Evolutionary conservation across 1,140 invertebrate genomes (phyloP), one percentile per base, ranked within the genome.

Genomic region (Pantala flavescens): DNA sequence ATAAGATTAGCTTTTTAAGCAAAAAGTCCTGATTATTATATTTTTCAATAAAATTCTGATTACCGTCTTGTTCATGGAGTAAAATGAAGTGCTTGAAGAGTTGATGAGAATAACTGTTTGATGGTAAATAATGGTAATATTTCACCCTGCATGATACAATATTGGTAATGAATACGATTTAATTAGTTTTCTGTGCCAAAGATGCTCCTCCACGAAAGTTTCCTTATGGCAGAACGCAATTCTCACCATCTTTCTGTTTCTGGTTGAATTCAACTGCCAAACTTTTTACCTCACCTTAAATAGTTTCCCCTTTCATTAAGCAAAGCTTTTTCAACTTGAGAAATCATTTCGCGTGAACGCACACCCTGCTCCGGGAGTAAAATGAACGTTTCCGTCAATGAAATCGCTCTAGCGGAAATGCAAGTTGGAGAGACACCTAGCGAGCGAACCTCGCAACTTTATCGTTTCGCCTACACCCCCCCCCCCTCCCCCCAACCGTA

Each of bases 361-460:
- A 63, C 49, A 63, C 16, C 49, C 49, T 5, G 49, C 49, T 63
- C 49, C 49, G 49, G 49, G 49, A 63, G 49, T 16, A 63, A 63
- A 63, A 63, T 63, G 49, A 63, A 14, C 49, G n/a, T 63, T 63
- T 63, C 49, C 49, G 49, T 63, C 49, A 63, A 63, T 63, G 49
- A 63, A 63, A 63, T 3, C 49, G 49, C 49, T 63, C 49, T 63
- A 7, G 49, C 49, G 49, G 49, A 63, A 63, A 63, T 63, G 49
- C 49, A 63, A 63, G 49, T 63, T 63, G 49, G 49, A 63, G 49
- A 63, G 49, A 63, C 49, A 63, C 49, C 49, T 63, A 63, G 49
- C n/a, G 49, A 63, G 49, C 49, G 49, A 63, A 63, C 49, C 49
- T 63, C 49, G 49, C 49, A 63, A 63, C 49, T 63, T 63, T 63